phyloP scores from a whole-genome alignment of 2,113 vertebrate genomes.

The Podocnemis expansa region DNA sequence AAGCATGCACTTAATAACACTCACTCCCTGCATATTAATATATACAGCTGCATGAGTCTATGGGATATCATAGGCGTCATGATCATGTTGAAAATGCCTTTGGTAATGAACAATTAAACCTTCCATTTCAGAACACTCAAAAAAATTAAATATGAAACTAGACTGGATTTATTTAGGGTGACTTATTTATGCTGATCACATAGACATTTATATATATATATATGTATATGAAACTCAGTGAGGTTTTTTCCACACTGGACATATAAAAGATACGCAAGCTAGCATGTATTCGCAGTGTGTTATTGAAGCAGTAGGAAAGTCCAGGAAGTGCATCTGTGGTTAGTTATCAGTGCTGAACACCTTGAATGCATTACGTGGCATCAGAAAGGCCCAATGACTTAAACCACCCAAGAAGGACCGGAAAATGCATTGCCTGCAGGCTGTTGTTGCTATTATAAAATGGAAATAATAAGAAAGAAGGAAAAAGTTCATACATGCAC shows the following conservation, averaged over 20 bases:
- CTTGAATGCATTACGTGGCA: conserved; percentile 35
- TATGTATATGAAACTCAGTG: conserved; percentile 22
- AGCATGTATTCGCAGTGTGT: conserved; percentile 10
- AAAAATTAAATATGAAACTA: conserved; percentile 57
- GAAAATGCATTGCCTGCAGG: conserved; percentile 38
- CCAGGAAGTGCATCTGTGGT: conserved; percentile 43
- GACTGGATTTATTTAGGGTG: conserved; percentile 37
- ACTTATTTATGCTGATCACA: conserved; percentile 42
- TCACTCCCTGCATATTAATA: conserved; percentile 61
- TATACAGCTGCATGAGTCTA: conserved; percentile 58
- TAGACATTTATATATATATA: conserved; percentile 34
- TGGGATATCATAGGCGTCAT: conserved; percentile 42
- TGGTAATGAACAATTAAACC: conserved; percentile 38
- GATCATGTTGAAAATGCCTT: conserved; percentile 38
- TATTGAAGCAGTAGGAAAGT: conserved; percentile 44
- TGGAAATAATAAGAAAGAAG: conserved; percentile 35
- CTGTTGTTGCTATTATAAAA: conserved; percentile 32
- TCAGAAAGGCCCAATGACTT: conserved; percentile 50
- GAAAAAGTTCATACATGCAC: background rate
- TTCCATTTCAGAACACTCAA: background rate
- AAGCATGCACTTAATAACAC: conserved; percentile 64
- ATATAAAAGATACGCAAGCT: conserved; percentile 12
- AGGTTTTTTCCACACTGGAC: conserved; percentile 35
- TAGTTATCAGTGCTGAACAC: conserved; percentile 65
- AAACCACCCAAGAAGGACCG: conserved; percentile 33